Evolutionary conservation across 1,140 invertebrate species (phyloP).

Genomic region (Steinernema khuongi): DNA sequence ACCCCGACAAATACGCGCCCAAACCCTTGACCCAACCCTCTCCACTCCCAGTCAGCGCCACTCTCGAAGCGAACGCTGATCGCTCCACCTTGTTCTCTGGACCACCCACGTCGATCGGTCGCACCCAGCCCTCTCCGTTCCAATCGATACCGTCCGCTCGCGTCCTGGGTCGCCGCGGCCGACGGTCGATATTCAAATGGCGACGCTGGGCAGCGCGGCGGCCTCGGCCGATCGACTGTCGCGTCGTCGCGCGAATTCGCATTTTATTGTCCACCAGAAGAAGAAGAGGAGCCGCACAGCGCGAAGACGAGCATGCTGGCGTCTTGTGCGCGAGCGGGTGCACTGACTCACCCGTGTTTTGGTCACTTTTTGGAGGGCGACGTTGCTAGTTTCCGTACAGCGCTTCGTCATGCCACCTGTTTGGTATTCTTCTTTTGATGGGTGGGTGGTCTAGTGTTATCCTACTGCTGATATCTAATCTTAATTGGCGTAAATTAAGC

Average conservation of each 20-base stretch:
- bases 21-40: no score
- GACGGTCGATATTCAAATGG: neutral
- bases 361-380: neutral
- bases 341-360: neutral
- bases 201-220: neutral
- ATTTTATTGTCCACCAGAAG: neutral
- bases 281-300: neutral
- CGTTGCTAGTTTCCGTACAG: no score
- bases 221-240: neutral
- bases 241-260: neutral
- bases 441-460: no score
- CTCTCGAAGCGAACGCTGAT: neutral
- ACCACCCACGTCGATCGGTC: neutral
- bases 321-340: neutral
- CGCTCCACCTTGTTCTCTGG: neutral
- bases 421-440: no score
- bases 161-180: neutral
- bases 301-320: no score
- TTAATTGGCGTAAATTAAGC: no score
- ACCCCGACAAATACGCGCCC: no score
- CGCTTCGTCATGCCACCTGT: no score
- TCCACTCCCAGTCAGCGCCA: neutral
- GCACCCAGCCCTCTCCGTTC: neutral
- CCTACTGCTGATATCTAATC: no score
- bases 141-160: neutral